Evolutionary conservation across 1,140 invertebrate species (phyloP), one percentile per base, ranked within the genome.

Genomic region (Triops longicaudatus): DNA sequence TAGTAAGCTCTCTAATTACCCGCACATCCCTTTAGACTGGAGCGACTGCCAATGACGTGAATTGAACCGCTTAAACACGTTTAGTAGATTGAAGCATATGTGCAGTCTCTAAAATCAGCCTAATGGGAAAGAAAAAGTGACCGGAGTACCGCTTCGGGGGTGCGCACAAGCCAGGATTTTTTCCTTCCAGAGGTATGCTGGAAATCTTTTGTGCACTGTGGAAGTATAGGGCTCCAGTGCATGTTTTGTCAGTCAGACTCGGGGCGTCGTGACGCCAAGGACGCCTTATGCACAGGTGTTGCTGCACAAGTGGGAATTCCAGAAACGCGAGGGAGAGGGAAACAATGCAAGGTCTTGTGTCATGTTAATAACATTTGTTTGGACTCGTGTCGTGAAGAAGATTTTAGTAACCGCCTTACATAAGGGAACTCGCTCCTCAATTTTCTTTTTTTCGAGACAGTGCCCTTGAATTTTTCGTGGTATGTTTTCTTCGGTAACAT

Each of bases 241-340:
- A 22, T 63, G 50, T 63, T 37, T 63, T 63, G 50, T 63, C 50
- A 63, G n/a, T 63, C 50, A 17, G 0, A 63, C 17, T 63, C 50
- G 14, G 50, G 50, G 50, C 50, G 50, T 63, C 50, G 50, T 63
- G 50, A 63, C 50, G 50, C 50, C 14, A 63, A 63, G 50, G 50
- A 63, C 50, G 50, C 50, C 50, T 63, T 63, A 6, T 63, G 50
- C 50, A 63, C 50, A 63, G 50, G 50, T 63, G 50, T 63, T 63
- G 50, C 22, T 63, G 50, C n/a, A 63, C 17, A 63, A 22, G 2
- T n/a, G 50, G 50, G 50, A 22, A 63, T 17, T 22, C 17, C 14
- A 63, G 14, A 63, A 22, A n/a, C 6, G 14, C 10, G 17, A 63
- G 17, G 17, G 17, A 14, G 50, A n/a, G 3, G 50, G 14, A 63